Base-by-base conservation (phyloP, 2,888 invertebrate species). In the Eupithecia exiguata region DNA sequence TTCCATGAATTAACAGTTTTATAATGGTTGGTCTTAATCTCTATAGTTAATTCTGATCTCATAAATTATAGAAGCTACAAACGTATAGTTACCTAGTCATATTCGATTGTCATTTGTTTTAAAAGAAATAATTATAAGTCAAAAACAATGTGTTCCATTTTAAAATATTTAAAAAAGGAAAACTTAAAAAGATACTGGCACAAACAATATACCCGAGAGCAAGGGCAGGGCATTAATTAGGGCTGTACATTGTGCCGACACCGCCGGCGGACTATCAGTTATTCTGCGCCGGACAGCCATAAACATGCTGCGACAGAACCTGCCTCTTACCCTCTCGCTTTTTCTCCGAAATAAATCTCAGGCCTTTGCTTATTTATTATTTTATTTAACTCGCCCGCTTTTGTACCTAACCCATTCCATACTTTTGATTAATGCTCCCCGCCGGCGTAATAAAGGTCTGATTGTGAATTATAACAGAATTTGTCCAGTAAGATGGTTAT, bases 321-420 rank as follows among this genome's bases (percentile, higher is more conserved):
- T 86, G 87, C 89, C 92, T 92, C 89, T 92, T 91, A 89, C 88
- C 85, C 85, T 86, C 74, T 71, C 76, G 76, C 71, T 76, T 76
- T 92, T 94, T 91, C 92, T 89, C 88, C 87, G 89, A 92, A 92
- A 94, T 94, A 94, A 94, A 94, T 94, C 94, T 93, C 90, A 90
- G 88, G 90, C 87, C 87, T 86, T 86, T 83, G 86, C 89, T 92
- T 93, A 93, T 94, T 93, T 93, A 93, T 94, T 93, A 94, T 94
- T 94, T 93, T 93, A 92, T 94, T 92, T 91, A 88, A 89, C 88
- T 89, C 85, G 88, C 89, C 88, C 87, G 89, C 89, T 89, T 92
- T 92, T 93, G 87, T 92, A 88, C 81, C 76, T 87, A 92, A 93
- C 94, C 90, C 84, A 93, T 94, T 94, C 86, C 84, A 87, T 86